phyloP scores from a whole-genome alignment of 2,888 invertebrate species.

The Drosophila stalkeri region DNA sequence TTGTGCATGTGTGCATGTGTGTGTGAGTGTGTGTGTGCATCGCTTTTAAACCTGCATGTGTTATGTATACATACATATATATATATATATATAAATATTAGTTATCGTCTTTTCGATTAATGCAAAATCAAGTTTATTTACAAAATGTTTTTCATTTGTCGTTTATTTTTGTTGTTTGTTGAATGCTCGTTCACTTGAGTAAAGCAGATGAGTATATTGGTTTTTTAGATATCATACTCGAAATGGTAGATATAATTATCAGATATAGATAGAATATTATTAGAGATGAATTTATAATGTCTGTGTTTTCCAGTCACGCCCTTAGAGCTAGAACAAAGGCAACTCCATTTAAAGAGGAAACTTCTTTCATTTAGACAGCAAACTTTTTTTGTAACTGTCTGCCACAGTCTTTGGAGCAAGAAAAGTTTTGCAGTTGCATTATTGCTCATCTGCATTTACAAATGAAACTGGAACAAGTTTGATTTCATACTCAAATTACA shows the following conservation, averaged over 20 bases:
- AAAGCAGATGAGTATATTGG: background rate
- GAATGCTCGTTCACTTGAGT: background rate
- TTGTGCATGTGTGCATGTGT: slow-evolving; percentile 23
- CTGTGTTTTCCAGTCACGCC: no score
- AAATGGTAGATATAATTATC: no score
- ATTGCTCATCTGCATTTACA: background rate
- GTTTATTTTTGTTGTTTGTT: background rate
- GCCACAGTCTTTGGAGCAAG: background rate
- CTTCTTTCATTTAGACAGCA: background rate
- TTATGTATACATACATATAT: slow-evolving; percentile 17
- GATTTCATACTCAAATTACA: background rate
- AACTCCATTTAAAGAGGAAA: background rate
- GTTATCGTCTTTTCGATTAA: slow-evolving; percentile 55
- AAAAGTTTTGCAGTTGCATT: background rate
- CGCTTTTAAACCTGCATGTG: slow-evolving; percentile 33
- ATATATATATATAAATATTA: slow-evolving; percentile 38
- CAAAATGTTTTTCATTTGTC: slow-evolving; percentile 14
- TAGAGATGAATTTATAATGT: no score
- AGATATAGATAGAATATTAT: no score
- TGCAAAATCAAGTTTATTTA: slow-evolving; percentile 48
- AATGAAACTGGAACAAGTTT: background rate
- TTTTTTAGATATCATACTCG: background rate
- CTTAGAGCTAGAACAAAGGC: background rate
- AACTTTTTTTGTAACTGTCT: background rate
- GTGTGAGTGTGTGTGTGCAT: slow-evolving; percentile 19